These are phyloP conservation scores for Lutjanus campechanus DNA, from an alignment of 2,797 vertebrate genomes.

Conservation along the genomic window DNA sequence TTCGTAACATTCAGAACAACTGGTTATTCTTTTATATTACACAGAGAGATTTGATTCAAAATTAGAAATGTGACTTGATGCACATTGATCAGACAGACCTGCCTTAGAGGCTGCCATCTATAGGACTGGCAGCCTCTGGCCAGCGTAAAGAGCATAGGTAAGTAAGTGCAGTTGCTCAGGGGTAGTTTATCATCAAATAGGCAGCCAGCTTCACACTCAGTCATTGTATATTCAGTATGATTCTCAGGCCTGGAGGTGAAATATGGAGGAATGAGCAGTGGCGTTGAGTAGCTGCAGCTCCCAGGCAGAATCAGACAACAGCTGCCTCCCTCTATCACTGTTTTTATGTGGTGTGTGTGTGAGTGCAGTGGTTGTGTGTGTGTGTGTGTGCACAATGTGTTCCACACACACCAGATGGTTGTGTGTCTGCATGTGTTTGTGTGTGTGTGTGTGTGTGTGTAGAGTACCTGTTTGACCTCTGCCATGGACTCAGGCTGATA, in stretches of 20 bases:
- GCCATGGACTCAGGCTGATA: slow-evolving; percentile 61
- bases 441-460: slow-evolving; percentile 40
- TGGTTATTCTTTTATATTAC: slow-evolving; percentile 8
- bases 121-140: slow-evolving; percentile 25
- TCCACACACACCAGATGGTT: slow-evolving; percentile 52
- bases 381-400: background rate
- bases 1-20: background rate
- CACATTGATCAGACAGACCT: slow-evolving; percentile 9
- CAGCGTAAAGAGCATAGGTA: slow-evolving; percentile 56
- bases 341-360: slow-evolving; percentile 44
- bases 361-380: slow-evolving; percentile 37
- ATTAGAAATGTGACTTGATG: background rate
- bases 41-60: slow-evolving; percentile 1
- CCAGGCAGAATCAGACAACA: slow-evolving; percentile 63
- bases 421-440: slow-evolving; percentile 17
- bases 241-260: slow-evolving; percentile 63
- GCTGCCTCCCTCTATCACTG: slow-evolving; percentile 56
- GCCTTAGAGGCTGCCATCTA: slow-evolving; percentile 18
- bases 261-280: slow-evolving; percentile 41
- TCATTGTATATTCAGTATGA: slow-evolving; percentile 61
- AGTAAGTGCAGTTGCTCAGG: slow-evolving; percentile 56
- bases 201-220: slow-evolving; percentile 48
- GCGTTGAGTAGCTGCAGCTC: slow-evolving; percentile 53
- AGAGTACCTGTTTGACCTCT: slow-evolving; percentile 70
- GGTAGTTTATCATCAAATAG: slow-evolving; percentile 64